A percentile compares a stretch with the other conserved stretches of the same genome.
phyloP scores from a whole-genome alignment of 2,113 vertebrate species.

The Nothobranchius furzeri region DNA sequence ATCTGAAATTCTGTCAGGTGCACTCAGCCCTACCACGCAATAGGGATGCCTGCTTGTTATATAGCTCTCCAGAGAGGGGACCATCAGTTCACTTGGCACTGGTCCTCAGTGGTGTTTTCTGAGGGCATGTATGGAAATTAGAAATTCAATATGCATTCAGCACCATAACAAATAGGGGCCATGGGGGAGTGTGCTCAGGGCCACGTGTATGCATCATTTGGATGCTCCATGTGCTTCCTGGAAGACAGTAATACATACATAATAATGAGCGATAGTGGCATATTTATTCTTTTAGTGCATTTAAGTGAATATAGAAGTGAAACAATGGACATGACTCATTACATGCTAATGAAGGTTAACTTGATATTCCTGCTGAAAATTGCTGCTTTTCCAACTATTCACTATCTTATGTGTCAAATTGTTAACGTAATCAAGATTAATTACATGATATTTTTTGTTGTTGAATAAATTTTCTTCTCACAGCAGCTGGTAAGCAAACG shows the following conservation, averaged over 20 bases:
- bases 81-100: constrained; percentile 22
- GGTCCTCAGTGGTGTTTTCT: constrained; percentile 31
- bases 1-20: constrained; percentile 36
- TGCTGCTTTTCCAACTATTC: no score
- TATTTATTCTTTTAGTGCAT: neutral
- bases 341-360: no score
- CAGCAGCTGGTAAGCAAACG: no score
- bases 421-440: no score
- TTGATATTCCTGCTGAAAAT: no score
- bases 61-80: constrained; percentile 34
- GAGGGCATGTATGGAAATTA: constrained; percentile 15
- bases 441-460: no score
- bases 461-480: no score
- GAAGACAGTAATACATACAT: constrained; percentile 9
- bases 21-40: constrained; percentile 34
- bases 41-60: constrained; percentile 23
- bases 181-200: constrained; percentile 4
- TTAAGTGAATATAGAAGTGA: neutral
- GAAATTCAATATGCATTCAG: constrained; percentile 30
- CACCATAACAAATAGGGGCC: constrained; percentile 20
- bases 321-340: neutral
- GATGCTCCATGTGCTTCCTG: neutral
- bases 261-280: constrained; percentile 4
- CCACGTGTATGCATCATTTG: constrained; percentile 9
- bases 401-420: no score